Evolutionary conservation across 2,113 vertebrate species (phyloP), one percentile per base, ranked within the genome.

Genomic region (Tragulus kanchil): DNA sequence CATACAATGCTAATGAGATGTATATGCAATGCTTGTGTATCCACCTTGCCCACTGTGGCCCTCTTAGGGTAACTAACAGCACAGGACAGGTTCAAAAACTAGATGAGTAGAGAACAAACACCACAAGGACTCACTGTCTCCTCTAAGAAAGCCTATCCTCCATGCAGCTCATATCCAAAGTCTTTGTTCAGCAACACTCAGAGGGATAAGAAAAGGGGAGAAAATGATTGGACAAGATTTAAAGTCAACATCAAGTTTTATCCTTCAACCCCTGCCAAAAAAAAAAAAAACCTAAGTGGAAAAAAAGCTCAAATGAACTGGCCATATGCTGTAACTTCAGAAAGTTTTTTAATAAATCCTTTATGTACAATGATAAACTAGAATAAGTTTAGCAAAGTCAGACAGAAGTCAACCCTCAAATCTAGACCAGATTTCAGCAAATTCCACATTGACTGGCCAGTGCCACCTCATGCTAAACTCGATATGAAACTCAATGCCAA

Each of bases 1-100:
- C 11, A 36, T 13, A 25, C 0, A 56, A 3, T 1, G 8, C 13
- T 61, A 48, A 13, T 2, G 16, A 8, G 62, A 56, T 16, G 15
- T 0, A 15, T 48, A 4, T 50, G 13, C 7, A 62, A 8, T 45
- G 6, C 88, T 36, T 61, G 1, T 0, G 5, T 16, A 17, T 23
- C 15, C 25, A 1, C 5, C 13, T 5, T 1, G 16, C 10, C 23
- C 17, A 1, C 15, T 65, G 1, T 62, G 17, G 12, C 42, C 23
- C 3, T 85, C 12, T 50, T 12, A 85, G 26, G 92, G 5, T n/a
- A 81, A 58, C 1, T 1, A 16, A n/a, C 3, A 54, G 3, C 15
- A 50, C 19, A 26, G 28, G 11, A 14, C 10, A 62, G 5, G 31
- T 14, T 89, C 65, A 89, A 85, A 59, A 10, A 23, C 19, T 42